Conservation (phyloP, 1,140 invertebrate genomes). For the Chionoecetes opilio region DNA sequence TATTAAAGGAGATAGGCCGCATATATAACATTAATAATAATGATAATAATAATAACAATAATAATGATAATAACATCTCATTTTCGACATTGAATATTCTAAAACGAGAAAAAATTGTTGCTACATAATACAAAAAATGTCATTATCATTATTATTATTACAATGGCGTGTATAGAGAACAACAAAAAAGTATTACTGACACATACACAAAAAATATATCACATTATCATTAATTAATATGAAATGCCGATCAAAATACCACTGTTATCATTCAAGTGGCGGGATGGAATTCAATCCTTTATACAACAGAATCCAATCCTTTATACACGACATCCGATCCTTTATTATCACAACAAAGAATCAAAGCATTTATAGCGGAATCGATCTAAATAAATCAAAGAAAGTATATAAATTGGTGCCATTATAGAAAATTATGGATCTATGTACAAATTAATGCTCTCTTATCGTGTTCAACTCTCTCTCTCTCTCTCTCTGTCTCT, state of each 20-base stretch:
- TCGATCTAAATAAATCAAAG: neutral
- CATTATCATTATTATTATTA: neutral
- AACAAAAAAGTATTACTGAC: neutral
- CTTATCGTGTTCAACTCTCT: neutral
- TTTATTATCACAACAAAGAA: neutral
- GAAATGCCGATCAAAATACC: neutral
- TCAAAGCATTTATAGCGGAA: neutral
- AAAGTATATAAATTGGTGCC: neutral
- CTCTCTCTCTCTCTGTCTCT: neutral
- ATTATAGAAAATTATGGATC: neutral
- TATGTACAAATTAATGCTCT: neutral
- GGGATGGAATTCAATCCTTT: neutral
- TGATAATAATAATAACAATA: constrained; percentile 14
- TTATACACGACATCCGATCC: neutral
- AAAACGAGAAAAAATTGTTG: neutral
- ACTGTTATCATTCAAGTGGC: neutral
- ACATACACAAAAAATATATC: neutral
- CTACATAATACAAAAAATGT: neutral
- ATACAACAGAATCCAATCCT: constrained; percentile 20
- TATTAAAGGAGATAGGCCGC: neutral
- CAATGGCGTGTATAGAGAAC: neutral
- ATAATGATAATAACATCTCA: neutral
- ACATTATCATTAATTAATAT: neutral
- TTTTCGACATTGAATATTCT: too few relatives aligned
- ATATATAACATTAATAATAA: neutral